These are phyloP conservation scores for Cisticola juncidis DNA, from an alignment of 2,113 vertebrate genomes.

Conservation along the genomic window DNA sequence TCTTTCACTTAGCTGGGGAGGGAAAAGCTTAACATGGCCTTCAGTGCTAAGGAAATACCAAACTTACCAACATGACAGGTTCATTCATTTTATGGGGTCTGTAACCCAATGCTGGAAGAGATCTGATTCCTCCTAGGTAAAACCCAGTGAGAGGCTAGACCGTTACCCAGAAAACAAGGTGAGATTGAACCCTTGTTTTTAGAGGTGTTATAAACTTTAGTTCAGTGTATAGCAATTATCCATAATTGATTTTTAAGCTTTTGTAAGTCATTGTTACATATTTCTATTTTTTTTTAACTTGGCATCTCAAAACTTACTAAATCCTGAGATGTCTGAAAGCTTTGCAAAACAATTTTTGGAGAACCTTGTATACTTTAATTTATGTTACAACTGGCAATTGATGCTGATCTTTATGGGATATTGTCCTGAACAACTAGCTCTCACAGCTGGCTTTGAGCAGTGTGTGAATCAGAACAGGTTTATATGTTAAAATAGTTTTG, in stretches of 20 bases:
- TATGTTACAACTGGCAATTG: neutral
- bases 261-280: neutral
- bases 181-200: rapidly evolving
- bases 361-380: neutral
- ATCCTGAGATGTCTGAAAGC: neutral
- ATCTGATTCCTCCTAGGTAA: neutral
- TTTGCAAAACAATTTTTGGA: neutral
- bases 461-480: neutral
- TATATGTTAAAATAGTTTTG: neutral
- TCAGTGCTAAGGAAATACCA: neutral
- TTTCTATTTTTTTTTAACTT: neutral
- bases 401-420: neutral
- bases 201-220: neutral
- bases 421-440: neutral
- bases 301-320: neutral
- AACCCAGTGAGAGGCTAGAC: neutral
- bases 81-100: neutral
- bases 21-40: neutral
- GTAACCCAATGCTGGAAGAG: neutral
- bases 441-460: neutral
- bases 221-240: neutral
- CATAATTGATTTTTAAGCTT: neutral
- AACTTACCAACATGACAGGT: neutral
- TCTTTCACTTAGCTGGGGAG: neutral
- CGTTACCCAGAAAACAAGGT: neutral